These are phyloP conservation scores for Spatula versicolor DNA, from an alignment of 2,797 vertebrate species.

Conservation along the genomic window DNA sequence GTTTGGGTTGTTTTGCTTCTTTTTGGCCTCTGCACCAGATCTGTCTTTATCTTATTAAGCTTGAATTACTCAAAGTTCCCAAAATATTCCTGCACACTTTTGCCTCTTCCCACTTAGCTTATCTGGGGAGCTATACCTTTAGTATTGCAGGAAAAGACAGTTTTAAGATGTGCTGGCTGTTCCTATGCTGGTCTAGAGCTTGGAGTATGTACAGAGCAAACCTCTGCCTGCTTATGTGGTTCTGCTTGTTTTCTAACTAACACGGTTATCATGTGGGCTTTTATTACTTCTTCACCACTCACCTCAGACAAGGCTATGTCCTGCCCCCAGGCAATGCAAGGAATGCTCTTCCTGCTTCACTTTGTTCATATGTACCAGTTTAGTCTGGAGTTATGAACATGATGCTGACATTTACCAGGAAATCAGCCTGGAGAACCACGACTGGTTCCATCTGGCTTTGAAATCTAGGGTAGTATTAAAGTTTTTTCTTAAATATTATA, in stretches of 20 bases:
- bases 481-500: background rate
- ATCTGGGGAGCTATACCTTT: background rate
- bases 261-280: background rate
- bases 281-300: background rate
- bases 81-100: background rate
- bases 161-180: slow-evolving; percentile 12
- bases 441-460: slow-evolving; percentile 23
- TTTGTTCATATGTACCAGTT: background rate
- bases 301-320: background rate
- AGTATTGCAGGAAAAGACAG: background rate
- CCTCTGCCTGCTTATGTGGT: background rate
- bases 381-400: background rate
- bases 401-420: slow-evolving; percentile 31
- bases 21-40: background rate
- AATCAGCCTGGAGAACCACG: slow-evolving; percentile 6
- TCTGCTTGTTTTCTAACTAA: slow-evolving; percentile 32
- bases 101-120: background rate
- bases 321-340: background rate
- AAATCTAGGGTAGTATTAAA: background rate
- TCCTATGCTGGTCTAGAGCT: background rate
- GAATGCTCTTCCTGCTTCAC: background rate
- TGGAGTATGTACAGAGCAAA: background rate
- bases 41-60: background rate
- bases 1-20: background rate
- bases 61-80: background rate